Percentiles rank a stretch among this genome's conserved stretches.
Evolutionary conservation across 2,797 vertebrate genomes (phyloP).

Genomic region (Amphiprion clarkii): DNA sequence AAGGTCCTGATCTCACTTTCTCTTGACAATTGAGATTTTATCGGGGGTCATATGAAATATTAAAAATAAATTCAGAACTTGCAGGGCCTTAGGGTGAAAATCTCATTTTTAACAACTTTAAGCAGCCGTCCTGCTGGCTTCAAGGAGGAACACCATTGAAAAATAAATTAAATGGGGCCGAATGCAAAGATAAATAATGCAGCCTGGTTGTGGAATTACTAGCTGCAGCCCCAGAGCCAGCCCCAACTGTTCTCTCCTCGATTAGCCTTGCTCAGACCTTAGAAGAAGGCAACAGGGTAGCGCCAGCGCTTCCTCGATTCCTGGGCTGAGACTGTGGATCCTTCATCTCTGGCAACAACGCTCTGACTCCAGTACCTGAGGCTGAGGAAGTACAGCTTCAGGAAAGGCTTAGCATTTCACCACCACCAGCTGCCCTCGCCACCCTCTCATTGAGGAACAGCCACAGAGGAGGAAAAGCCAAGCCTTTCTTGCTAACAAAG

Average conservation of each 20-base stretch:
- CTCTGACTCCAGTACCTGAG: constrained; percentile 71
- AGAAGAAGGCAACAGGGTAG: constrained; percentile 71
- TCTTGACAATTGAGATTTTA: constrained; percentile 83
- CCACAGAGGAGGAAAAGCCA: constrained; percentile 65
- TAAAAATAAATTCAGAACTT: constrained; percentile 75
- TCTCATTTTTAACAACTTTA: constrained; percentile 76
- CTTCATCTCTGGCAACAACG: constrained; percentile 69
- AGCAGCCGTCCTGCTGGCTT: constrained; percentile 74
- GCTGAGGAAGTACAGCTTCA: constrained; percentile 81
- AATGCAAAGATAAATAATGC: constrained; percentile 87
- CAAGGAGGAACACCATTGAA: constrained; percentile 78
- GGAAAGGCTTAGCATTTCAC: constrained; percentile 80
- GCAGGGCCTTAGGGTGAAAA: constrained; percentile 70
- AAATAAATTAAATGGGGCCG: constrained; percentile 84
- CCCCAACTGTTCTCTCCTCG: constrained; percentile 75
- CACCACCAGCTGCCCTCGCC: constrained; percentile 67
- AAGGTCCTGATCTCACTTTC: constrained; percentile 81
- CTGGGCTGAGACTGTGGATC: constrained; percentile 66
- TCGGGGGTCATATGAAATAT: constrained; percentile 78
- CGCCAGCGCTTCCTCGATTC: constrained; percentile 54
- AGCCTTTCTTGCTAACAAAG: constrained; percentile 63
- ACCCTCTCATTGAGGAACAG: constrained; percentile 69
- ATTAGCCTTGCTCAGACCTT: constrained; percentile 81
- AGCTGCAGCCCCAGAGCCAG: constrained; percentile 75
- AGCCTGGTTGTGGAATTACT: constrained; percentile 77